Conservation (phyloP, 2,113 vertebrate species). For the Numida meleagris region DNA sequence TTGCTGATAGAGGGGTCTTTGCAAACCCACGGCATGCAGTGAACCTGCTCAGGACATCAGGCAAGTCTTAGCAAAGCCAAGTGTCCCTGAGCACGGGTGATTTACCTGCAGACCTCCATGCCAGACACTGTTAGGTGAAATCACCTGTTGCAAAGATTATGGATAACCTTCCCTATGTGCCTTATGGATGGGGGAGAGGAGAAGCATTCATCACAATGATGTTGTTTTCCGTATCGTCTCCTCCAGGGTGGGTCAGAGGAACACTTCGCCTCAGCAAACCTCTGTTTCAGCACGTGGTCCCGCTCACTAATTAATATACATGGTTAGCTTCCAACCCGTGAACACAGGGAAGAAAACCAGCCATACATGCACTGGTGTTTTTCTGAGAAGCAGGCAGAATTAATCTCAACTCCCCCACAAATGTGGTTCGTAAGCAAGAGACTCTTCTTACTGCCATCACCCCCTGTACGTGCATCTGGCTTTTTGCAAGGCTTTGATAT, state of each 20-base stretch:
- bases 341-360: fast-evolving
- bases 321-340: neutral
- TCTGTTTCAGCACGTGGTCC: neutral
- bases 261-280: neutral
- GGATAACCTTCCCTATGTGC: neutral
- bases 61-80: neutral
- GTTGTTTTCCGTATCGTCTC: neutral
- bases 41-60: neutral
- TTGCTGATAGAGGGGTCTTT: fast-evolving
- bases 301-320: neutral
- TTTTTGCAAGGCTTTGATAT: neutral
- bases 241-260: neutral
- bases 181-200: neutral
- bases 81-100: fast-evolving
- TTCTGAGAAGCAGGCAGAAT: neutral
- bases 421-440: fast-evolving
- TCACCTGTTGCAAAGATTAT: fast-evolving
- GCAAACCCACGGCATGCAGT: neutral
- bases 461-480: too few species aligned
- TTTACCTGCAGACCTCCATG: neutral
- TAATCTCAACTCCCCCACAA: neutral
- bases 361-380: neutral
- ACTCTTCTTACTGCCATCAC: neutral
- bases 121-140: neutral
- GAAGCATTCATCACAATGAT: neutral